Conservation (phyloP, 2,888 invertebrate genomes). For the Psylliodes chrysocephalus region DNA sequence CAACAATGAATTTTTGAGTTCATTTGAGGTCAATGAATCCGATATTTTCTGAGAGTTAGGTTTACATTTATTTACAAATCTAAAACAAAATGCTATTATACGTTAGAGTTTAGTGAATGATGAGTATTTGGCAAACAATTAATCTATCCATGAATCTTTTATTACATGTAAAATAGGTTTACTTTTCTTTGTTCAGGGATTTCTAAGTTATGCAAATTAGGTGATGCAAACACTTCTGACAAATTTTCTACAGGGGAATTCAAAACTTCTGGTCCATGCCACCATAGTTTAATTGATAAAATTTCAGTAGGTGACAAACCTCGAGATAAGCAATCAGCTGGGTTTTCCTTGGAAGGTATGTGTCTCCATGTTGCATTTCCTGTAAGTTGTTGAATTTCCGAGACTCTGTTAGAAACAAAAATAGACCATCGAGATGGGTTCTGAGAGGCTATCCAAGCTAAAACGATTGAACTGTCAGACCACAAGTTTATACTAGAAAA, state of each 20-base stretch:
- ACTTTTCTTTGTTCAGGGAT: too few species aligned
- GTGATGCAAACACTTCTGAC: neutral
- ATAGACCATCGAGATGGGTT: neutral
- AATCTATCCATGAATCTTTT: too few species aligned
- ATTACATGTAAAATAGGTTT: too few species aligned
- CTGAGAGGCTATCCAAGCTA: neutral
- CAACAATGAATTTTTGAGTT: too few species aligned
- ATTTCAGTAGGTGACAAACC: neutral
- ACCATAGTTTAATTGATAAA: neutral
- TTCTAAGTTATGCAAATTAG: too few species aligned
- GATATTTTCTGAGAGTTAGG: too few species aligned
- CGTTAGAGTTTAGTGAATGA: too few species aligned
- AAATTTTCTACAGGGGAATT: constrained; percentile 8
- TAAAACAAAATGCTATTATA: too few species aligned
- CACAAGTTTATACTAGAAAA: constrained; percentile 7
- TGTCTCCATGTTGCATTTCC: neutral
- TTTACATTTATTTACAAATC: too few species aligned
- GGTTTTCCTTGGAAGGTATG: neutral
- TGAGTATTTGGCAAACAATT: too few species aligned
- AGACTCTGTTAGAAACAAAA: constrained; percentile 8
- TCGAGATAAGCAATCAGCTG: constrained; percentile 1
- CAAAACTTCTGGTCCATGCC: neutral
- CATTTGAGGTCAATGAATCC: too few species aligned
- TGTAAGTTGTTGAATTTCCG: constrained; percentile 5
- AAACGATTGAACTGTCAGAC: too few species aligned